Evolutionary conservation across 2,888 invertebrate genomes (phyloP), one percentile per base, ranked within the genome.

Genomic region (Odontothrips loti): DNA sequence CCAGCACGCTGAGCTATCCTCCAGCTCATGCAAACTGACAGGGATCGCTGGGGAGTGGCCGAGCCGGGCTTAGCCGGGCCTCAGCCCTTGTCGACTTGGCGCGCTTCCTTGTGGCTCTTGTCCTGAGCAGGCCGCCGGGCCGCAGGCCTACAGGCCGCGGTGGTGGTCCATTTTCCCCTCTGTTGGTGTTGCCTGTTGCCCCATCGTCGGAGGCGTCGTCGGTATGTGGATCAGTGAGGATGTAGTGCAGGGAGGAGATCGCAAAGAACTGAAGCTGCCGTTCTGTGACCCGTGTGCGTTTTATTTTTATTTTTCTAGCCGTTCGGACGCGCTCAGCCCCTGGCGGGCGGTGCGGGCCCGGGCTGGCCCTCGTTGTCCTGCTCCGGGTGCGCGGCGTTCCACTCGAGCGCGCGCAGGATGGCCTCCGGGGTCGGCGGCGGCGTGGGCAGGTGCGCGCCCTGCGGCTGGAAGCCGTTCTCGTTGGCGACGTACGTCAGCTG

Each of bases 401-500:
- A 84, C 78, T 85, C 86, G 47, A 86, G 85, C 17, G 86, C 85
- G 80, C 84, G 84, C 81, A 83, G 84, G 84, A 86, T 85, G 80
- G 85, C 86, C 20, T 83, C 85, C 10, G 86, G 86, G 82, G 86
- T 85, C 58, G 86, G 86, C 9, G 86, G 86, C n/a, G 86, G 85
- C 3, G 86, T 86, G 47, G 86, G 86, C 43, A 86, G 83, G 82
- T 86, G 86, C 12, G 84, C 85, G 68, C 86, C 86, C 81, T 84
- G 83, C 23, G 86, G 85, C 23, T 82, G 83, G 84, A 86, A 86
- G 81, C 94, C 94, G 85, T 93, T 91, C 86, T 94, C 94, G 85
- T 94, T 93, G 85, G 94, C 93, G 80, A 91, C 88, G 89, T 94
- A 94, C 58, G 89, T 90, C 58, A 94, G 83, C 23, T 89, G 87